Conservation (phyloP, 2,797 vertebrate species). For the Crenuchus spilurus region DNA sequence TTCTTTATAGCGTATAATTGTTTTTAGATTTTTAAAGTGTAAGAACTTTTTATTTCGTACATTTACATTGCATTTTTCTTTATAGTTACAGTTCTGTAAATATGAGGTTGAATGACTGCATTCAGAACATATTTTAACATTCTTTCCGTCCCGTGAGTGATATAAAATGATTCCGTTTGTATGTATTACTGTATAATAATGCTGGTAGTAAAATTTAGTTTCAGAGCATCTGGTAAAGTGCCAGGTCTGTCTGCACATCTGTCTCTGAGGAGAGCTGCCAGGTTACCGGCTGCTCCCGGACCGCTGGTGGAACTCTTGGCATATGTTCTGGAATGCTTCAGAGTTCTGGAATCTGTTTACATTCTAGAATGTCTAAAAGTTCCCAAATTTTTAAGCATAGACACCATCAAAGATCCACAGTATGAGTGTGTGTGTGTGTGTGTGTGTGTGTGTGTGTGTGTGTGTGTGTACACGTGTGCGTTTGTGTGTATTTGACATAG, state of each 20-base stretch:
- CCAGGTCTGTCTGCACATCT: background rate
- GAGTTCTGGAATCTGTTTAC: background rate
- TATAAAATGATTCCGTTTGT: too few relatives aligned
- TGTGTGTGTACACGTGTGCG: background rate
- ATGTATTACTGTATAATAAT: too few relatives aligned
- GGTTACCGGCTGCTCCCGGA: background rate
- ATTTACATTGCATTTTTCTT: too few relatives aligned
- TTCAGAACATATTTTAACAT: too few relatives aligned
- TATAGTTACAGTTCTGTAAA: too few relatives aligned
- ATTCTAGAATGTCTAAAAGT: background rate
- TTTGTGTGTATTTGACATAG: too few relatives aligned
- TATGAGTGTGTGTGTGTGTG: background rate
- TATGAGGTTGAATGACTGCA: too few relatives aligned
- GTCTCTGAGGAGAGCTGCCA: background rate
- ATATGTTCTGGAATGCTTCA: background rate
- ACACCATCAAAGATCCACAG: background rate
- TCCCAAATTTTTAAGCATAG: background rate
- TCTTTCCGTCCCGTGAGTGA: too few relatives aligned
- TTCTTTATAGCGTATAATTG: too few relatives aligned
- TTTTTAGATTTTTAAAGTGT: too few relatives aligned
- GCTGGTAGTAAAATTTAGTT: too few relatives aligned
- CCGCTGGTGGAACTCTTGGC: background rate
- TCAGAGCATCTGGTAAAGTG: background rate
- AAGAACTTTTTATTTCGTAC: too few relatives aligned
- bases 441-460: background rate